Evolutionary conservation across 1,140 invertebrate species (phyloP).

Genomic region (Cherax destructor): DNA sequence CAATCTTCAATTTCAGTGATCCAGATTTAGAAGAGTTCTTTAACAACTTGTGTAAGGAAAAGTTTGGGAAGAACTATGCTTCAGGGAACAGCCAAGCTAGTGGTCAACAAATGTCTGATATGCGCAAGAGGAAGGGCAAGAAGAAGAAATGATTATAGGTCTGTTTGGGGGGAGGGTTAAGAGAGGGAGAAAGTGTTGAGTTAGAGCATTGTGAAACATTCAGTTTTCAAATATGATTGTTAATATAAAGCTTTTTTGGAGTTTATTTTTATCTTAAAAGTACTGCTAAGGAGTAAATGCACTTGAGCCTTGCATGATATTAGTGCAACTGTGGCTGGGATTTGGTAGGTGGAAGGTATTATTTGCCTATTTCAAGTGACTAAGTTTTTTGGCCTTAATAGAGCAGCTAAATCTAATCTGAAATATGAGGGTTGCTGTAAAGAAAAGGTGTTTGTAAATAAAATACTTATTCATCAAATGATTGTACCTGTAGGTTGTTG

Average conservation of each 20-base stretch:
- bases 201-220: slow-evolving; percentile 15
- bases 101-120: slow-evolving; percentile 73
- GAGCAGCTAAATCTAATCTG: slow-evolving; percentile 26
- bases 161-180: slow-evolving; percentile 26
- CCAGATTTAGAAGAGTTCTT: slow-evolving; percentile 81
- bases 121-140: slow-evolving; percentile 74
- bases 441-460: background rate
- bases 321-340: slow-evolving; percentile 30
- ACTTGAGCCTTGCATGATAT: slow-evolving; percentile 32
- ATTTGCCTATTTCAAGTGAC: slow-evolving; percentile 1
- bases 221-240: slow-evolving; percentile 15
- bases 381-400: slow-evolving; percentile 16
- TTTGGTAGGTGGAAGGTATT: slow-evolving; percentile 51
- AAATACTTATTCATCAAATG: background rate
- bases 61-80: slow-evolving; percentile 73
- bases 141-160: slow-evolving; percentile 53
- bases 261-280: slow-evolving; percentile 11
- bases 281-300: slow-evolving; percentile 17
- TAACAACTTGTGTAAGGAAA: slow-evolving; percentile 79
- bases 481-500: background rate
- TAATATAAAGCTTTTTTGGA: background rate
- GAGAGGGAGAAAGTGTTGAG: background rate
- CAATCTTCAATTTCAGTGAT: slow-evolving; percentile 76
- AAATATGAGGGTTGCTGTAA: background rate
- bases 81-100: slow-evolving; percentile 72